A percentile compares a stretch with the other conserved stretches of the same genome.
Evolutionary conservation across 2,888 invertebrate genomes (phyloP).

Genomic region (Spatulosminthurus flaviceps): DNA sequence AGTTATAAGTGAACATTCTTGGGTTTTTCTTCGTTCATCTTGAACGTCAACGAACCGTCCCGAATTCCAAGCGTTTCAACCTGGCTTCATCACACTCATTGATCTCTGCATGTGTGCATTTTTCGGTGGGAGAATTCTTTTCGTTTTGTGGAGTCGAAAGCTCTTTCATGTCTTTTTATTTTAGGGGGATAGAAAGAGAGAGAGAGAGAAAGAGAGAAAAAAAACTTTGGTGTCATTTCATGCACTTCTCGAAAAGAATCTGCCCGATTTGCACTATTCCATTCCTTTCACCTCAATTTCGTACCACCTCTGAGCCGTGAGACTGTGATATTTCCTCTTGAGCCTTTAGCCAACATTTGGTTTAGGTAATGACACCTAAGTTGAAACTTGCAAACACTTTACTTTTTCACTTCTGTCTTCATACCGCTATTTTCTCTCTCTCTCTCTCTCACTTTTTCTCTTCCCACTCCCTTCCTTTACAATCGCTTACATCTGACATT

Average conservation of each 20-base stretch:
- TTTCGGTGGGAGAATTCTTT: conserved; percentile 12
- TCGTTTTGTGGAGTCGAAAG: not conserved
- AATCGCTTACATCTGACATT: conserved; percentile 30
- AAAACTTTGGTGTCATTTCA: conserved; percentile 50
- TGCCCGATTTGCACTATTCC: conserved; percentile 61
- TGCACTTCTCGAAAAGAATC: conserved; percentile 53
- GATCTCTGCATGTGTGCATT: conserved; percentile 35
- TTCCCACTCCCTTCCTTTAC: not conserved
- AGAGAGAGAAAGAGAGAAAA: too few species aligned
- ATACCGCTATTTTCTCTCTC: not conserved
- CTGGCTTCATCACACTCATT: conserved; percentile 56
- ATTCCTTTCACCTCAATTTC: conserved; percentile 62
- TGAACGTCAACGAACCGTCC: conserved; percentile 57
- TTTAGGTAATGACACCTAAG: conserved; percentile 15
- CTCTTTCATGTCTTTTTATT: not conserved
- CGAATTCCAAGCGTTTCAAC: conserved; percentile 59
- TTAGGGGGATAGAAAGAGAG: too few species aligned
- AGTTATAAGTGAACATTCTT: not conserved
- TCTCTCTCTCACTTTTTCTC: not conserved
- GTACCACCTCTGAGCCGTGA: conserved; percentile 43
- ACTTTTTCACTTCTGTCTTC: not conserved
- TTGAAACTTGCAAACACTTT: conserved; percentile 10
- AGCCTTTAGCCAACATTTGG: conserved; percentile 18
- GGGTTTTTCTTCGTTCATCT: conserved; percentile 12
- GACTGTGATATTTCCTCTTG: conserved; percentile 23